Evolutionary conservation across 2,888 invertebrate species (phyloP).

Genomic region (Leptopilina syphax): DNA sequence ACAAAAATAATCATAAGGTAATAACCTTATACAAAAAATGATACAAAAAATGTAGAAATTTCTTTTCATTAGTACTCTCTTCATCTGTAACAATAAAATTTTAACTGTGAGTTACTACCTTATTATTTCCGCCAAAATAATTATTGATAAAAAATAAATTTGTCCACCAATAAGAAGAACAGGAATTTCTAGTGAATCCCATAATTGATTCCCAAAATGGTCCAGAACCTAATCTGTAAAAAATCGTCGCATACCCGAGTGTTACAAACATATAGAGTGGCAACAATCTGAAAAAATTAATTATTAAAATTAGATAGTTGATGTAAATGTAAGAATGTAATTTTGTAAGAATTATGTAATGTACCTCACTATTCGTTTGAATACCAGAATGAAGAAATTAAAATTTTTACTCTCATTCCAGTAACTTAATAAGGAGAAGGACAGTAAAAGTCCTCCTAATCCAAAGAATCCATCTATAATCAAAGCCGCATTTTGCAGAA

Average conservation of each 20-base stretch:
- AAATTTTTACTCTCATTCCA: slow-evolving; percentile 62
- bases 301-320: no score
- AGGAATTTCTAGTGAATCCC: slow-evolving; percentile 59
- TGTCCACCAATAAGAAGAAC: slow-evolving; percentile 68
- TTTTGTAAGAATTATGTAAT: background rate
- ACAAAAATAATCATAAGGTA: slow-evolving; percentile 4
- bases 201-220: slow-evolving; percentile 65
- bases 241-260: slow-evolving; percentile 61
- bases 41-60: background rate
- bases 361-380: slow-evolving; percentile 64
- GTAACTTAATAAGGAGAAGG: slow-evolving; percentile 60
- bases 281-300: slow-evolving; percentile 59
- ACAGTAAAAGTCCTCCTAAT: slow-evolving; percentile 64
- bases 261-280: slow-evolving; percentile 64
- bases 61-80: no score
- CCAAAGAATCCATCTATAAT: slow-evolving; percentile 64
- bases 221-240: slow-evolving; percentile 66
- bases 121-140: slow-evolving; percentile 59
- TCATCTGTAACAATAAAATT: no score
- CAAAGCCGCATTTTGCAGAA: slow-evolving; percentile 59
- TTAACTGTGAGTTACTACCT: slow-evolving; percentile 48
- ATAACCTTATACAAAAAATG: no score
- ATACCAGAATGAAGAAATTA: slow-evolving; percentile 55
- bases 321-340: no score
- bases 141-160: slow-evolving; percentile 70